These are phyloP conservation scores for Cremastinae sp. DNA, from an alignment of 2,888 invertebrate genomes.

Conservation along the genomic window DNA sequence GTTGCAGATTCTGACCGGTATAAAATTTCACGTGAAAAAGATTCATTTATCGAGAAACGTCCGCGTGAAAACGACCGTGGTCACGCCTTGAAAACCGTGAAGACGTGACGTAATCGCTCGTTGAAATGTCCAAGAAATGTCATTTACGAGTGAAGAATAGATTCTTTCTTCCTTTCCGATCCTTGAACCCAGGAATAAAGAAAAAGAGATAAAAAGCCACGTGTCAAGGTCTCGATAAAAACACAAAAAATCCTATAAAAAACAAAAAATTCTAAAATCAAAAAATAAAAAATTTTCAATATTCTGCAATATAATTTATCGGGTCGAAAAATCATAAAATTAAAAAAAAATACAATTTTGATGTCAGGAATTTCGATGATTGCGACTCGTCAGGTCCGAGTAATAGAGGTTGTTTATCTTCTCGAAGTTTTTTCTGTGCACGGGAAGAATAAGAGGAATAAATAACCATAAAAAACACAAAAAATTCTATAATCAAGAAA, in stretches of 20 bases:
- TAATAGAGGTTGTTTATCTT: constrained; percentile 67
- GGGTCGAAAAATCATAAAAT: too few relatives aligned
- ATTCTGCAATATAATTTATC: too few relatives aligned
- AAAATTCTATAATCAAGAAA: background rate
- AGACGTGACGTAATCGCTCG: constrained; percentile 66
- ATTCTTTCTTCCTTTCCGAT: background rate
- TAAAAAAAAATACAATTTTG: too few relatives aligned
- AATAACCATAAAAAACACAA: too few relatives aligned
- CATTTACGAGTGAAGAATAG: background rate
- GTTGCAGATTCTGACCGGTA: constrained; percentile 58
- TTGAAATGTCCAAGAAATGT: constrained; percentile 53
- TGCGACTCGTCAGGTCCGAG: constrained; percentile 61
- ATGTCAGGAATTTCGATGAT: constrained; percentile 20
- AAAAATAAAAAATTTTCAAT: too few relatives aligned
- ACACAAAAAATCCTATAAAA: too few relatives aligned
- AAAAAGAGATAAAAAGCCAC: constrained; percentile 25
- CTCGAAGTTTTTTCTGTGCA: background rate
- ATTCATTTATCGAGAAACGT: constrained; percentile 72
- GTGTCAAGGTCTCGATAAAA: constrained; percentile 30
- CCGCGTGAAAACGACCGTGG: constrained; percentile 28
- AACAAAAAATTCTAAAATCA: background rate
- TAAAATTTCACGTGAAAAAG: constrained; percentile 65
- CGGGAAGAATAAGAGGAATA: constrained; percentile 7
- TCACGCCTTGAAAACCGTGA: constrained; percentile 61
- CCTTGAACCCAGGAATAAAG: constrained; percentile 28